Conservation (phyloP, 2,797 vertebrate genomes). For the Pempheris klunzingeri region DNA sequence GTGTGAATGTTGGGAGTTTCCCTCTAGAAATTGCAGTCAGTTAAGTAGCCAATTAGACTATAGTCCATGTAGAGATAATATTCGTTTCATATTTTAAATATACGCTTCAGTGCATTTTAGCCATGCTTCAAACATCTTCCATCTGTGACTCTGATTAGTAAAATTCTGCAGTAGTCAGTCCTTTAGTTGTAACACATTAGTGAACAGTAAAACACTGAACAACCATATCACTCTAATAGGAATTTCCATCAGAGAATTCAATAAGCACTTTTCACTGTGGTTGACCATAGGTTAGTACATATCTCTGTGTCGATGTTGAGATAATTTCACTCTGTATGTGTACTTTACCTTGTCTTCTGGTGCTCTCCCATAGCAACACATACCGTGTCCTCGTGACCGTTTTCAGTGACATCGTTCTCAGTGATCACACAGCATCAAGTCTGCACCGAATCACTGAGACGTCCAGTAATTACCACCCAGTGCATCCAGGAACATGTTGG, state of each 20-base stretch:
- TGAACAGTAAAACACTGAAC: slow-evolving; percentile 28
- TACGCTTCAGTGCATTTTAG: slow-evolving; percentile 43
- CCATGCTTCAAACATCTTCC: slow-evolving; percentile 35
- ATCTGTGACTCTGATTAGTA: slow-evolving; percentile 50
- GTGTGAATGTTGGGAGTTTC: slow-evolving; percentile 43
- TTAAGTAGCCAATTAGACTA: slow-evolving; percentile 23
- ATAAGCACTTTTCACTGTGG: slow-evolving; percentile 65
- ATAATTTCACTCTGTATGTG: slow-evolving; percentile 38
- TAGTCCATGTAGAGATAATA: slow-evolving; percentile 42
- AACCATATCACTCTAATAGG: slow-evolving; percentile 42
- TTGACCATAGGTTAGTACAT: slow-evolving; percentile 54
- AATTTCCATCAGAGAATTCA: slow-evolving; percentile 38
- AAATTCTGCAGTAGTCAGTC: slow-evolving; percentile 23
- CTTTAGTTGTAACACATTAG: slow-evolving; percentile 52
- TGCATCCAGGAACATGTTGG: slow-evolving; percentile 21
- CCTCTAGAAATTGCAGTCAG: slow-evolving; percentile 18
- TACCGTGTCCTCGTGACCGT: slow-evolving; percentile 35
- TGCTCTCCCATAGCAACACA: slow-evolving; percentile 62
- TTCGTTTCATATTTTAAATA: slow-evolving; percentile 32
- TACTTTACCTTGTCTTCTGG: slow-evolving; percentile 58
- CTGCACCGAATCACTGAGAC: slow-evolving; percentile 42
- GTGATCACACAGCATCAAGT: slow-evolving; percentile 26
- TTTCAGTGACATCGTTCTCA: slow-evolving; percentile 32
- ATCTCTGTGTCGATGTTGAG: slow-evolving; percentile 62
- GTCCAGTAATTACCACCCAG: slow-evolving; percentile 22